Percentiles rank a stretch among this genome's conserved stretches.
These are phyloP conservation scores for Burhinus bistriatus DNA, from an alignment of 2,113 vertebrate genomes.

Conservation along the genomic window DNA sequence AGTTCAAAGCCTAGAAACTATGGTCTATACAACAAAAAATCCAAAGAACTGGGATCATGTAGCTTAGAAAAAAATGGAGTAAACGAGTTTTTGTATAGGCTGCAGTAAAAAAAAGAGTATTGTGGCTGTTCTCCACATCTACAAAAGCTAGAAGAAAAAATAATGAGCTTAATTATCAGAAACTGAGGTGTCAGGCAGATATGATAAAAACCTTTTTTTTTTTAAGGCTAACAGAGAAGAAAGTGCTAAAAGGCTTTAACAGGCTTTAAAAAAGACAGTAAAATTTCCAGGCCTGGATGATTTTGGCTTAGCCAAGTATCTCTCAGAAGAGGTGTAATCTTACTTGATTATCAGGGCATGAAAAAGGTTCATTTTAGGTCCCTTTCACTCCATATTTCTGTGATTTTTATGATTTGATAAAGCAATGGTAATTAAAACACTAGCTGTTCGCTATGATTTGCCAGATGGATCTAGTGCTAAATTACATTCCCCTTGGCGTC, in stretches of 20 bases:
- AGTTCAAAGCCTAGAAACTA: not conserved
- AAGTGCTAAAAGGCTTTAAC: not conserved
- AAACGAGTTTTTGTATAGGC: not conserved
- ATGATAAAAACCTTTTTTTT: not conserved
- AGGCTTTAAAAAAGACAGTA: not conserved
- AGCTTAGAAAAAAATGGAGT: not conserved
- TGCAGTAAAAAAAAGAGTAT: not conserved
- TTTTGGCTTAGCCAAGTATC: not conserved
- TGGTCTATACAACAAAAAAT: not conserved
- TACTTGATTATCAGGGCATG: not conserved
- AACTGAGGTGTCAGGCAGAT: not conserved
- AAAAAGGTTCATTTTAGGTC: not conserved
- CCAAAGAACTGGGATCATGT: not conserved
- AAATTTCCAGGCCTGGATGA: not conserved
- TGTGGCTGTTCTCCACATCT: not conserved
- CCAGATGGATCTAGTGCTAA: constrained; percentile 26
- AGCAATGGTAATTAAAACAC: constrained; percentile 27
- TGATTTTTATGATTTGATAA: constrained; percentile 3
- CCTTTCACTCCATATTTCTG: not conserved
- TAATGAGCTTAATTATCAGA: not conserved
- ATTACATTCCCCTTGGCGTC: not conserved
- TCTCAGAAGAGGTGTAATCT: not conserved
- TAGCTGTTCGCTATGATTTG: not conserved
- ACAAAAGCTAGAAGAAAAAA: not conserved
- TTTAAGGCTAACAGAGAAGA: not conserved